A percentile compares a stretch with the other conserved stretches of the same genome.
phyloP scores from a whole-genome alignment of 2,888 invertebrate genomes.

The Cyclophora albipunctata region DNA sequence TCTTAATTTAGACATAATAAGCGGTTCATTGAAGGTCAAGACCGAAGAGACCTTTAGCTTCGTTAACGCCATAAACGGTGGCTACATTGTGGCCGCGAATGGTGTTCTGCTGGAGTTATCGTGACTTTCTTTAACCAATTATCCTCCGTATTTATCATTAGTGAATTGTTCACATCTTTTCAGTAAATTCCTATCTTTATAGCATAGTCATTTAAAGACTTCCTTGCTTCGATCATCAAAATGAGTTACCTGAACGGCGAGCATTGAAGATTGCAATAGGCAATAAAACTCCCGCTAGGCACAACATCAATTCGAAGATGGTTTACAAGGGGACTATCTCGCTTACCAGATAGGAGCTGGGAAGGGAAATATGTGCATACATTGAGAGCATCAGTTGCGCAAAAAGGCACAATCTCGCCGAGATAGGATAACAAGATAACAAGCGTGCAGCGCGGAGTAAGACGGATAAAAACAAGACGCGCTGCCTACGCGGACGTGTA shows the following conservation, averaged over 20 bases:
- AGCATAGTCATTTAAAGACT: neutral
- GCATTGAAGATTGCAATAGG: too few relatives aligned
- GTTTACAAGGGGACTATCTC: slow-evolving; percentile 19
- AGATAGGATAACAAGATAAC: slow-evolving; percentile 75
- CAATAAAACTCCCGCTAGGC: too few relatives aligned
- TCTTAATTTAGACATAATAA: slow-evolving; percentile 46
- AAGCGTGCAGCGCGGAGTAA: slow-evolving; percentile 63
- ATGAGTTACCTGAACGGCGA: neutral
- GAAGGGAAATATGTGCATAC: slow-evolving; percentile 43
- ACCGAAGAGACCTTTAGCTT: slow-evolving; percentile 45
- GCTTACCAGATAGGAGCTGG: slow-evolving; percentile 27
- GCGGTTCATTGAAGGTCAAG: slow-evolving; percentile 39
- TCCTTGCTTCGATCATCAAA: neutral
- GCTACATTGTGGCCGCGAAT: slow-evolving; percentile 46
- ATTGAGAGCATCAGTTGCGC: slow-evolving; percentile 49
- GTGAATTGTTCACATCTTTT: slow-evolving; percentile 9
- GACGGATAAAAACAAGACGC: slow-evolving; percentile 68
- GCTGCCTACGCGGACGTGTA: slow-evolving; percentile 62
- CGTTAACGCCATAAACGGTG: slow-evolving; percentile 55
- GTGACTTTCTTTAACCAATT: slow-evolving; percentile 56
- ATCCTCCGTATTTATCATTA: slow-evolving; percentile 37
- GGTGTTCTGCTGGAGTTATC: slow-evolving; percentile 42
- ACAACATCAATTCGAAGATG: neutral
- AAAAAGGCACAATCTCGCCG: slow-evolving; percentile 68
- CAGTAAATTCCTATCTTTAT: too few relatives aligned